phyloP scores from a whole-genome alignment of 2,113 vertebrate genomes.

The Marmota flaviventris region DNA sequence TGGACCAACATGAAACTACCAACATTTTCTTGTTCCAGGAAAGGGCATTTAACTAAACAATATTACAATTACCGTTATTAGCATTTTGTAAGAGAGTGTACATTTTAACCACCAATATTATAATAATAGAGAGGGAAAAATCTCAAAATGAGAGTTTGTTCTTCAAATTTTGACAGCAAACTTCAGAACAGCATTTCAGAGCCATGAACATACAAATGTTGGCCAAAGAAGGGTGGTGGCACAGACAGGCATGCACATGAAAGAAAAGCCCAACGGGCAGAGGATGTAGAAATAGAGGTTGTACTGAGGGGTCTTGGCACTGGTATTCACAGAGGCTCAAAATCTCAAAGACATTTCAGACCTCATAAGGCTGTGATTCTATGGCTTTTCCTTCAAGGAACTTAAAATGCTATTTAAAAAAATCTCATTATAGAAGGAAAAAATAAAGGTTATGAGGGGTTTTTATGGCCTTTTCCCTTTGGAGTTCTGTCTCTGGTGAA shows the following conservation, averaged over 20 bases:
- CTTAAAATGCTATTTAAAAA: slow-evolving; percentile 50
- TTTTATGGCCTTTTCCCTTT: slow-evolving; percentile 60
- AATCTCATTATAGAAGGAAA: slow-evolving; percentile 44
- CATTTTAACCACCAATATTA: not conserved
- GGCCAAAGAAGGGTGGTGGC: not conserved
- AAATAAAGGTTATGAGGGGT: slow-evolving; percentile 47
- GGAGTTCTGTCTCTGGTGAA: slow-evolving; percentile 27
- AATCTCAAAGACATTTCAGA: slow-evolving; percentile 5
- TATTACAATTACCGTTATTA: not conserved
- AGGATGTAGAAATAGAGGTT: not conserved
- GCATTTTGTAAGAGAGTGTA: not conserved
- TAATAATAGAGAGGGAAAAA: not conserved
- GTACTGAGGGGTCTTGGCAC: accelerated
- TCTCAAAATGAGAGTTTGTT: not conserved
- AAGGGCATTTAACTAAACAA: not conserved
- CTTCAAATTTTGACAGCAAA: not conserved
- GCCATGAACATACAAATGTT: not conserved
- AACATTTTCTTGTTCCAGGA: not conserved
- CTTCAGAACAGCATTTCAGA: slow-evolving; percentile 1
- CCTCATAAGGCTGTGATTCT: not conserved
- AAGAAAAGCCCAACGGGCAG: not conserved
- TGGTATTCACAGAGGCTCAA: not conserved
- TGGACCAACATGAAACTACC: not conserved
- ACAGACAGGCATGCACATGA: not conserved
- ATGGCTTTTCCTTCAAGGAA: slow-evolving; percentile 50